Base-by-base conservation (phyloP, 2,113 vertebrate genomes). In the Psettodes erumei region DNA sequence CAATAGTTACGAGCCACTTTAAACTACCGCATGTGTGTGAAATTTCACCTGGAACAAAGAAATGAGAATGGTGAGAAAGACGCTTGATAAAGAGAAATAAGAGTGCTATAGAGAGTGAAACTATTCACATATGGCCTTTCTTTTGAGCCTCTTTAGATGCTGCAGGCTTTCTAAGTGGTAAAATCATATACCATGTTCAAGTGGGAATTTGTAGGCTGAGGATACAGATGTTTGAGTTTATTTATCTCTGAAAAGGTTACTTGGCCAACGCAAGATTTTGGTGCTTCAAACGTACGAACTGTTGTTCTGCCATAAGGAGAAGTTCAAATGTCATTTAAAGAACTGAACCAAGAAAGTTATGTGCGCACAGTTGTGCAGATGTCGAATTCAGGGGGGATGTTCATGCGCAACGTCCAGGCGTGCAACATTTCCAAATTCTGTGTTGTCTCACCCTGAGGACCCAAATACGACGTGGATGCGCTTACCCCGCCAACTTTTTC, bases 401-500 rank as follows among this genome's bases (percentile, higher is more conserved):
- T 38, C 4, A 30, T 6, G 11, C 16, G 6, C 9, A 18, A 13
- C 3, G 11, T 4, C 8, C 5, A 11, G 23, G 5, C 23, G n/a
- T 21, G 3, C 23, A 48, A 12, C 48, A 37, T 28, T 11, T 40
- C 4, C 5, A 12, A n/a, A 40, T 23, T 35, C 4, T n/a, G 33
- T 45, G 11, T 11, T 2, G 19, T 47, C 2, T 16, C 12, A 30
- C 13, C 7, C 19, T 28, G 19, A 40, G 1, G 15, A 63, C 7
- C 8, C 1, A 3, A 21, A 25, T 3, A 23, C 5, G 27, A 28
- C 3, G n/a, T 2, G 10, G 2, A 18, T 59, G 15, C 75, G 94
- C 96, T 96, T 93, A 98, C 97, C 88, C 97, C 96, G 67, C 97
- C 97, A 0, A 98, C 96, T 88, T 95, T 96, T 68, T 99, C 98